These are phyloP conservation scores for Apotomis turbidana DNA, from an alignment of 2,888 invertebrate species.

Conservation along the genomic window DNA sequence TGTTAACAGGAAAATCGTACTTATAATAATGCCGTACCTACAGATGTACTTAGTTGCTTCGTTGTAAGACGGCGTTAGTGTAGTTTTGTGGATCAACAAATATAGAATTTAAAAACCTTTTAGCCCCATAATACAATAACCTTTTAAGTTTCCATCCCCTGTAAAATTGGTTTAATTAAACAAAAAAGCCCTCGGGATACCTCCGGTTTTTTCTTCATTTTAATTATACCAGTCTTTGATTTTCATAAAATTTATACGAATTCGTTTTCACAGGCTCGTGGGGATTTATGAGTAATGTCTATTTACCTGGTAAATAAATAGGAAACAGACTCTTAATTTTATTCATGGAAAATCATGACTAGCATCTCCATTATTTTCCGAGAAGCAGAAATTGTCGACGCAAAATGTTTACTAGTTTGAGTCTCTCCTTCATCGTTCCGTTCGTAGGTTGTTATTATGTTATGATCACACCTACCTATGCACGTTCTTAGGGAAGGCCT, in stretches of 20 bases:
- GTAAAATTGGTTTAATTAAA: slow-evolving; percentile 2
- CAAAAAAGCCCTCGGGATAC: slow-evolving; percentile 1
- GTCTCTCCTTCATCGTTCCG: too few relatives aligned
- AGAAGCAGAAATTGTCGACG: too few relatives aligned
- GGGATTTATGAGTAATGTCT: neutral
- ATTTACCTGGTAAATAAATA: neutral
- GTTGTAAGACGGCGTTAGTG: too few relatives aligned
- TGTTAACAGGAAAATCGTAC: too few relatives aligned
- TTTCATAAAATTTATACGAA: neutral
- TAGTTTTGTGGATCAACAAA: neutral
- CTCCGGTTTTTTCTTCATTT: neutral
- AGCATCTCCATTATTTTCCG: too few relatives aligned
- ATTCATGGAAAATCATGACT: too few relatives aligned
- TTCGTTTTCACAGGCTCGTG: neutral
- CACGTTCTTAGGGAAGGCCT: too few relatives aligned
- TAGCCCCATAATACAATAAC: neutral
- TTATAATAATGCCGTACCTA: too few relatives aligned
- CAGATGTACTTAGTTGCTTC: too few relatives aligned
- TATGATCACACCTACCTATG: too few relatives aligned
- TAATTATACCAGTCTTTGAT: slow-evolving; percentile 10
- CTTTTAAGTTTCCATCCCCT: neutral
- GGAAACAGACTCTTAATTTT: neutral
- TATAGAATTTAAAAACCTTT: neutral
- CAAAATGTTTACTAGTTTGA: too few relatives aligned
- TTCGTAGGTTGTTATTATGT: too few relatives aligned